Base-by-base conservation (phyloP, 37 sponge, comb jelly and placozoan genomes). In the Geodia barretti region DNA sequence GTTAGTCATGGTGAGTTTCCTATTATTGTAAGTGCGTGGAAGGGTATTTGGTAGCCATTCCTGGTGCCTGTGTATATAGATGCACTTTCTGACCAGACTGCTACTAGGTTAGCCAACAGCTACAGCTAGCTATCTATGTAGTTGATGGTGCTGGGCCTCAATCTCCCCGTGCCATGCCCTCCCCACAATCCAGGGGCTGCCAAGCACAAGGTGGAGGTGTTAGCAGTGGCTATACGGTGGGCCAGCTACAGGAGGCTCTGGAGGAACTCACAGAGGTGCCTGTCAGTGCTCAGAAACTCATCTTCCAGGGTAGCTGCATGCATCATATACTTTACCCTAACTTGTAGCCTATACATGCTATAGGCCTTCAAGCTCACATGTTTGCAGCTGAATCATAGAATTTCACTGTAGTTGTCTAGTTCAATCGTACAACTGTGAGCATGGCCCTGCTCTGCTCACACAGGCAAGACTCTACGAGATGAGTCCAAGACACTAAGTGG, bases 391-490 rank as follows among this genome's bases (percentile, higher is more conserved):
- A n/a, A n/a, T n/a, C n/a, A n/a, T n/a, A n/a, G n/a, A n/a, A n/a
- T n/a, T n/a, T n/a, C n/a, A n/a, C n/a, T n/a, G n/a, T n/a, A n/a
- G n/a, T n/a, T n/a, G n/a, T n/a, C n/a, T n/a, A n/a, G n/a, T n/a
- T n/a, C n/a, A n/a, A n/a, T n/a, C n/a, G n/a, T 47, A 47, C 7
- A 17, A 47, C 54, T 47, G 54, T 47, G 54, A 17, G 14, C 54
- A 14, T 47, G 54, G n/a, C n/a, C n/a, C n/a, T n/a, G n/a, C n/a
- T n/a, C n/a, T n/a, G n/a, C 32, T 3, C 11, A 73, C 36, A 26
- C 40, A 82, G 82, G 82, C 25, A 72, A 82, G 62, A 73, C 82
- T 5, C 73, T 82, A 4, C 35, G 41, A 26, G 73, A 82, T 63
- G 73, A 42, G 21, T 58, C 39, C 8, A 30, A 82, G 82, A 73